Evolutionary conservation across 2,797 vertebrate species (phyloP), one percentile per base, ranked within the genome.

Genomic region (Sebastes ruberrimus): DNA sequence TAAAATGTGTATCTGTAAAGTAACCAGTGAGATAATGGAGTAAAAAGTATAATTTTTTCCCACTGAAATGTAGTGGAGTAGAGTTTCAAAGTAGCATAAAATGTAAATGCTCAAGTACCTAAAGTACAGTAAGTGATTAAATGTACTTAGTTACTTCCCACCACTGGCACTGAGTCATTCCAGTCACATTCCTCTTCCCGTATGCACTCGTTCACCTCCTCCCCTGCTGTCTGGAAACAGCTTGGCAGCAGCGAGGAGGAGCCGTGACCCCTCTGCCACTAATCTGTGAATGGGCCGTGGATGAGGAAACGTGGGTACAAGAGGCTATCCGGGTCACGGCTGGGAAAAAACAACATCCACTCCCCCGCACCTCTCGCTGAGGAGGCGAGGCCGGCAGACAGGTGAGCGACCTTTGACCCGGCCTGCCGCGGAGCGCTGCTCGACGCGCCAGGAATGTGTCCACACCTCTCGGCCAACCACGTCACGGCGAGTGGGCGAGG

Each of bases 381-480:
- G 56, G 57, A 84, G 84, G 79, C 20, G 6, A 56, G 74, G 71
- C 85, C 62, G 27, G 69, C 84, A 87, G 88, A 89, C 90, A 91
- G 92, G 92, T 93, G 91, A 89, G 74, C 1, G 74, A 92, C 91
- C 92, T 86, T 55, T 59, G 78, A 92, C 91, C 88, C 60, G 10
- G 68, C 88, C 82, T 60, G 80, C 89, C 5, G 70, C 22, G 4
- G 74, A 83, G 82, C 64, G 35, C 61, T 5, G 83, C 71, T 76
- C 55, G 84, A 89, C 55, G 30, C 64, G 90, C 89, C 91, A 91
- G 91, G 93, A 95, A 94, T 94, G 92, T 86, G 86, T 95, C 89
- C 76, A 35, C 94, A 93, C 92, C 85, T 94, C 87, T 71, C 42
- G 38, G 78, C 81, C 89, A 89, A 91, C 80, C 86, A 76, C 87